Base-by-base conservation (phyloP, 1,140 invertebrate genomes). In the Papilio aristodemus region DNA sequence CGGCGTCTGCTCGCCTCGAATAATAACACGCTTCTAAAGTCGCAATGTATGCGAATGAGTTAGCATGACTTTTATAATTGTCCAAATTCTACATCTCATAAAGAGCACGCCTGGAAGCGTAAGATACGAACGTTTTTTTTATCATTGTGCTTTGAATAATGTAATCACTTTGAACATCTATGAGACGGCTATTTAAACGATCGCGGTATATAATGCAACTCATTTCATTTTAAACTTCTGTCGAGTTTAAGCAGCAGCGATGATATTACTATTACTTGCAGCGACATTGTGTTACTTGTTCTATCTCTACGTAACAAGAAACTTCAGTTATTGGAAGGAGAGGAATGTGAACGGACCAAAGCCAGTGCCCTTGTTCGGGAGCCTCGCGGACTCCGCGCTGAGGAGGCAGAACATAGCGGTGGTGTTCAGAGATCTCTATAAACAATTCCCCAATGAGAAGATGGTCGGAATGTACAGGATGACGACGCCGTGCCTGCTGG, bases 401-500 rank as follows among this genome's bases (percentile, higher is more conserved):
- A 64, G 79, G 36, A 67, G 43, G 32, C 71, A 78, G 63, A 73
- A 74, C 46, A 73, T 74, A 5, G 72, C 60, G 1, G 39, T 69
- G 7, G 63, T 75, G 2, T 72, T 76, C 27, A 72, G 75, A 54
- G 68, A 83, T 14, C 66, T 82, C 37, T 83, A 85, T 59, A 57
- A 75, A 0, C n/a, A 71, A 0, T 83, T 64, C 70, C 77, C 81
- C 1, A 68, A 85, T 17, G 80, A 83, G 59, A 83, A 82, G 70
- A 58, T 82, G 0, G 74, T 87, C 8, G 89, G 89, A 19, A 58
- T 87, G 0, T 91, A 78, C 25, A 75, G 77, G 37, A 77, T 81
- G 73, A 78, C 84, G 3, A 87, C 91, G 1, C 93, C 93, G 0
- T 76, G 86, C 4, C 69, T 94, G 4, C 74, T 94, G 0, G 59